A percentile compares a stretch with the other conserved stretches of the same genome.
Conservation (phyloP, 2,797 vertebrate species). For the Antennarius maculatus region DNA sequence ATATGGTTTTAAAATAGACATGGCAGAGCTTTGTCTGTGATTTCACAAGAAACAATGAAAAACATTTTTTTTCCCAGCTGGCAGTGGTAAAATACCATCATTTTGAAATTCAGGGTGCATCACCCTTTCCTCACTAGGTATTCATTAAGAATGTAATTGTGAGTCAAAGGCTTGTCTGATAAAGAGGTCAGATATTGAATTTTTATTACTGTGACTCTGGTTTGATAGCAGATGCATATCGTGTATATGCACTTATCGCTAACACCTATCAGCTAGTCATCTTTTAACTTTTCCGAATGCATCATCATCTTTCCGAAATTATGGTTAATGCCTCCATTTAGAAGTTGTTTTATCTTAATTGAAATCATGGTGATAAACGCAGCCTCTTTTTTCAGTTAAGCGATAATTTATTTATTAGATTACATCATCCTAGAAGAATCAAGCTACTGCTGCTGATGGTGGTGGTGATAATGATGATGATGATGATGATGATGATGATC, state of each 20-base stretch:
- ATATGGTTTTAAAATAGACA: background rate
- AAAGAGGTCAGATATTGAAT: slow-evolving; percentile 20
- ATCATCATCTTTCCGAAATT: slow-evolving; percentile 21
- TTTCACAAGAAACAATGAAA: background rate
- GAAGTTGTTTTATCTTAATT: slow-evolving; percentile 33
- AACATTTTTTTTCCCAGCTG: background rate
- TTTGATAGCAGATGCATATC: slow-evolving; percentile 35
- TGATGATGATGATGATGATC: background rate
- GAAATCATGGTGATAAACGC: slow-evolving; percentile 23
- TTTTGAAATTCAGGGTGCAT: slow-evolving; percentile 5
- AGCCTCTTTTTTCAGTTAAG: slow-evolving; percentile 8
- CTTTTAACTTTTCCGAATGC: slow-evolving; percentile 31
- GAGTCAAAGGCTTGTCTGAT: slow-evolving; percentile 39
- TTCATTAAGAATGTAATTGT: slow-evolving; percentile 18
- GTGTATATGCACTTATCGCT: slow-evolving; percentile 33
- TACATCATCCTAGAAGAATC: slow-evolving; percentile 1
- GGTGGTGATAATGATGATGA: background rate
- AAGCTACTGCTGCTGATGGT: background rate
- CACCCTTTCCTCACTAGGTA: slow-evolving; percentile 11
- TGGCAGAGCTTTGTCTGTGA: background rate
- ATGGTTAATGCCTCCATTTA: slow-evolving; percentile 19
- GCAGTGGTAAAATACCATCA: background rate
- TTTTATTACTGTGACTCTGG: slow-evolving; percentile 11
- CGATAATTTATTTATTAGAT: slow-evolving; percentile 14
- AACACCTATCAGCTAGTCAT: slow-evolving; percentile 31